Evolutionary conservation across 2,797 vertebrate species (phyloP), one percentile per base, ranked within the genome.

Genomic region (Cyprinodon diabolis): DNA sequence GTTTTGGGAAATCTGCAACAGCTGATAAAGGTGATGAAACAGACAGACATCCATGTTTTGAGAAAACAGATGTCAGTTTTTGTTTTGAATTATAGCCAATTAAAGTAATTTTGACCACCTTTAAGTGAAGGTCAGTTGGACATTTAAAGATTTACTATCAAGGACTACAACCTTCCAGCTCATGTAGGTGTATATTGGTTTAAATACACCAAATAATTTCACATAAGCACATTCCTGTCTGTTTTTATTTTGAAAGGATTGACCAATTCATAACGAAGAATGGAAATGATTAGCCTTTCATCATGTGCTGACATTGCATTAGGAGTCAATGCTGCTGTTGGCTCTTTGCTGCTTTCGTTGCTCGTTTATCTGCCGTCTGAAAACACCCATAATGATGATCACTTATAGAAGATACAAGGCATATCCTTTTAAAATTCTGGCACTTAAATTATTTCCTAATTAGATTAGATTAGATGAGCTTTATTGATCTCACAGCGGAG

Each of bases 1-100:
- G 98, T 90, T 99, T 99, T 21, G 97, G 98, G 69, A 99, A 99
- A 72, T 99, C 97, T 12, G 96, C 98, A 52, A 98, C 97, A 0
- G 91, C 96, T 14, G 96, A 98, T 89, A 96, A 94, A 97, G 98
- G 98, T 99, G 91, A 88, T 43, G 6, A 70, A 7, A 51, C 6
- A 9, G 49, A 19, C 1, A 10, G 37, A 48, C 69, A 66, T 57
- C 55, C 45, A 13, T 65, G 9, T 70, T 58, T 72, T 60, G 30
- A 37, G 4, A 47, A 1, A 47, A 66, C 30, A 30, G 30, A 30
- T 30, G 30, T 30, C 30, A 30, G 30, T 48, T 49, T 49, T 40
- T 40, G 17, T 11, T 62, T 40, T 62, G 35, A 62, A 21, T 40
- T 19, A 40, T 15, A 14, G 14, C 23, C 25, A 58, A 62, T 37